A percentile compares a stretch with the other conserved stretches of the same genome.
Conservation (phyloP, 2,113 vertebrate genomes). For the Burhinus oedicnemus region DNA sequence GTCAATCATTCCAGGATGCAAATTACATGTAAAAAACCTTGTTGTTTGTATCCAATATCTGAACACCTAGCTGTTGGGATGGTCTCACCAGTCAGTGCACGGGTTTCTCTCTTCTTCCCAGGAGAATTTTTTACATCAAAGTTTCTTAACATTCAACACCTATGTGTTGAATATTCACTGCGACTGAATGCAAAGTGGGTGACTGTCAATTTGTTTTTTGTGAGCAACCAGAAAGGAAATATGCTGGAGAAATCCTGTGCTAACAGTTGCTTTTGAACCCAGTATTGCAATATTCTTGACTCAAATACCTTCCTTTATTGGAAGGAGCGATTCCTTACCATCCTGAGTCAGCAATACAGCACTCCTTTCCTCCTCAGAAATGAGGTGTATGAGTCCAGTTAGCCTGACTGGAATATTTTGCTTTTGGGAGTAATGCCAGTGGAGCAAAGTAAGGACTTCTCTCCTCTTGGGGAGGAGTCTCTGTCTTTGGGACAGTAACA, state of each 20-base stretch:
- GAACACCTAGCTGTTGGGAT: neutral
- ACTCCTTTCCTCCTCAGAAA: neutral
- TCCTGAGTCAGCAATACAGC: neutral
- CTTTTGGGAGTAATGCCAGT: too few relatives aligned
- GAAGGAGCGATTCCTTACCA: neutral
- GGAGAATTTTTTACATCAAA: neutral
- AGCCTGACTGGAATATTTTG: neutral
- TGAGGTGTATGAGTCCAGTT: neutral
- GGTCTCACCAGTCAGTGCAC: neutral
- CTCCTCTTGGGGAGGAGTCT: neutral
- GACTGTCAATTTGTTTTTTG: neutral
- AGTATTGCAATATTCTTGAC: neutral
- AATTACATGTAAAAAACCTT: neutral
- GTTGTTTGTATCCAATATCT: neutral
- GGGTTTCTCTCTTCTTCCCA: neutral
- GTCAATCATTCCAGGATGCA: neutral
- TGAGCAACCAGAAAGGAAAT: neutral
- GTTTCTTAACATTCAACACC: neutral
- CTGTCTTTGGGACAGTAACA: neutral
- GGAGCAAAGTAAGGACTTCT: neutral
- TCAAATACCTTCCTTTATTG: neutral
- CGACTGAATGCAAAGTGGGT: neutral
- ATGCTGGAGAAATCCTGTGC: neutral
- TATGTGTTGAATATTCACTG: neutral
- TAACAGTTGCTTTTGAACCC: neutral